phyloP scores from a whole-genome alignment of 2,888 invertebrate species.

The Hedya salicella region DNA sequence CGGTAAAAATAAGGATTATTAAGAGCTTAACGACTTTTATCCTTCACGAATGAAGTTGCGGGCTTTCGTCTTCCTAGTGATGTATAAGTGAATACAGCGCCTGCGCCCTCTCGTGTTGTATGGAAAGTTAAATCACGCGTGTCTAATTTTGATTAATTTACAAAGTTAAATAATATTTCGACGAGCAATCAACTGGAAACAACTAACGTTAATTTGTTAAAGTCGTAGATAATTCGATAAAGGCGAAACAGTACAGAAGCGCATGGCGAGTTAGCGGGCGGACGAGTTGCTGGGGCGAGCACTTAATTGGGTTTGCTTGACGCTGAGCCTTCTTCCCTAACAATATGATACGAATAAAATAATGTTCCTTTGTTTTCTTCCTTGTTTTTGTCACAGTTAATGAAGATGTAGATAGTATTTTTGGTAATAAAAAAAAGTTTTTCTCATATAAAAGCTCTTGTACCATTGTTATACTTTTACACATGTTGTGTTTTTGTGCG shows the following conservation, averaged over 20 bases:
- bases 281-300: constrained; percentile 37
- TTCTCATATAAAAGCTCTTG: too few species aligned
- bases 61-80: too few species aligned
- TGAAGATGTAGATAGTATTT: too few species aligned
- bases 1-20: too few species aligned
- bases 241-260: constrained; percentile 37
- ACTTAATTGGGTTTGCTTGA: constrained; percentile 42
- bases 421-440: too few species aligned
- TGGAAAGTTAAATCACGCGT: not conserved
- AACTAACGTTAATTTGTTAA: constrained; percentile 41
- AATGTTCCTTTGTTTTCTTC: constrained; percentile 9
- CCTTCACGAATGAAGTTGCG: too few species aligned
- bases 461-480: too few species aligned
- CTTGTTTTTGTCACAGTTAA: not conserved
- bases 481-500: too few species aligned
- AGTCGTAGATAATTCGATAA: constrained; percentile 40
- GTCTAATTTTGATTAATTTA: constrained; percentile 4
- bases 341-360: constrained; percentile 11
- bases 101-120: too few species aligned
- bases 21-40: too few species aligned
- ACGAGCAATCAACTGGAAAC: constrained; percentile 26
- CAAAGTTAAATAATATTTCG: constrained; percentile 13
- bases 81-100: too few species aligned
- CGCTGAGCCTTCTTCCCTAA: constrained; percentile 22
- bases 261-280: constrained; percentile 25